Conservation (phyloP, 2,888 invertebrate genomes). For the Itoplectis maculator region DNA sequence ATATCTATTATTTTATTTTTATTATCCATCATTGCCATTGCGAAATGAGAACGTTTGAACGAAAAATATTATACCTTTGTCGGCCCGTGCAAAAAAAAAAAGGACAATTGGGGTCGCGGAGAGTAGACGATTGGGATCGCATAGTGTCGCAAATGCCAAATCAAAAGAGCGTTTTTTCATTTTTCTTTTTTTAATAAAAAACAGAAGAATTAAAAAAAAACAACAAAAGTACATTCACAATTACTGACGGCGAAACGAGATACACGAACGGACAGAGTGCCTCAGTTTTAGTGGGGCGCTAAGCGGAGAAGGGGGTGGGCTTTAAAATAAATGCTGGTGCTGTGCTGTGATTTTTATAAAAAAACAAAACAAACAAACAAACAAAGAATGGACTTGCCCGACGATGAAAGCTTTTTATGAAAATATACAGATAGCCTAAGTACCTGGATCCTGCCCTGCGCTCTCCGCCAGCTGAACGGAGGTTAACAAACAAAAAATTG, state of each 20-base stretch:
- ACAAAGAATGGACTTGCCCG: conserved; percentile 55
- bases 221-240: conserved; percentile 67
- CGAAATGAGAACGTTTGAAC: conserved; percentile 65
- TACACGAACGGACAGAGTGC: conserved; percentile 64
- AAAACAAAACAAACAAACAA: conserved; percentile 65
- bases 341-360: conserved; percentile 83
- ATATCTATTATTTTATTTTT: conserved; percentile 77
- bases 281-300: conserved; percentile 80
- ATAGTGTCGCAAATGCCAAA: conserved; percentile 76
- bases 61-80: conserved; percentile 58
- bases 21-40: conserved; percentile 77
- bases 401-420: conserved; percentile 75
- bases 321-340: conserved; percentile 81
- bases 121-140: conserved; percentile 46
- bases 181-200: conserved; percentile 54
- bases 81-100: conserved; percentile 34
- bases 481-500: conserved; percentile 66
- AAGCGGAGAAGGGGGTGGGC: conserved; percentile 77
- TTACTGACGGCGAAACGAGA: conserved; percentile 64
- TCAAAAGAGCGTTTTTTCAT: conserved; percentile 73
- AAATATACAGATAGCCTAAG: conserved; percentile 82
- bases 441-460: conserved; percentile 82
- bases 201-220: conserved; percentile 46
- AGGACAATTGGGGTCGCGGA: conserved; percentile 22
- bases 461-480: conserved; percentile 75